Evolutionary conservation across 1,140 invertebrate species (phyloP), one percentile per base, ranked within the genome.

Genomic region (Ceratina calcarata): DNA sequence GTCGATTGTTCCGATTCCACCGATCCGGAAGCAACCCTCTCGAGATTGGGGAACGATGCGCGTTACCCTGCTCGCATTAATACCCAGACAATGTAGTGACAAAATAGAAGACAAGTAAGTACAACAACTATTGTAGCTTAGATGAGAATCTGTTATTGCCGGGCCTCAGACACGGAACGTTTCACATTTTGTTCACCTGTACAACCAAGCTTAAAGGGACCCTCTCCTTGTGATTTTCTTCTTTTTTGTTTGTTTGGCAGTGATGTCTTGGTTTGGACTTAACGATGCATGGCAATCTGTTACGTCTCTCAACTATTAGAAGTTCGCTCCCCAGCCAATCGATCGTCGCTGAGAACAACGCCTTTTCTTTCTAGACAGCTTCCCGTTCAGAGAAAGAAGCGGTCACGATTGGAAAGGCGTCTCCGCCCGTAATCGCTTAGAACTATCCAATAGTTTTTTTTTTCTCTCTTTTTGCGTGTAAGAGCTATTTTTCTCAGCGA

Each of bases 121-220:
- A 93, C 91, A 91, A 91, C 88, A 91, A 93, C 91, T 92, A 93
- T 93, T 91, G 90, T 92, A 91, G 89, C 90, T 92, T 90, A 92
- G 91, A 91, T 90, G 90, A 91, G 87, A 93, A 91, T 91, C 81
- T 91, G 90, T 90, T 90, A 89, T 89, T 89, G 89, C 87, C 89
- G 89, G 84, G 87, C 85, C 88, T 90, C 91, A 90, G 91, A 86
- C 82, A 67, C 78, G 72, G 77, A 72, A 76, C 78, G 71, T 84
- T 76, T 74, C 51, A 57, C 60, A n/a, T 66, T 66, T 49, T 45
- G 37, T 45, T 45, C 37, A 45, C 37, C 37, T 45, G 37, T 45
- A 10, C 37, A 45, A 45, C 37, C 37, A 45, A 45, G 37, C 37
- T 45, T 45, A 45, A 45, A 45, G 37, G 10, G 37, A 45, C 37